phyloP scores from a whole-genome alignment of 2,888 invertebrate species.

The Lamproptera curius region DNA sequence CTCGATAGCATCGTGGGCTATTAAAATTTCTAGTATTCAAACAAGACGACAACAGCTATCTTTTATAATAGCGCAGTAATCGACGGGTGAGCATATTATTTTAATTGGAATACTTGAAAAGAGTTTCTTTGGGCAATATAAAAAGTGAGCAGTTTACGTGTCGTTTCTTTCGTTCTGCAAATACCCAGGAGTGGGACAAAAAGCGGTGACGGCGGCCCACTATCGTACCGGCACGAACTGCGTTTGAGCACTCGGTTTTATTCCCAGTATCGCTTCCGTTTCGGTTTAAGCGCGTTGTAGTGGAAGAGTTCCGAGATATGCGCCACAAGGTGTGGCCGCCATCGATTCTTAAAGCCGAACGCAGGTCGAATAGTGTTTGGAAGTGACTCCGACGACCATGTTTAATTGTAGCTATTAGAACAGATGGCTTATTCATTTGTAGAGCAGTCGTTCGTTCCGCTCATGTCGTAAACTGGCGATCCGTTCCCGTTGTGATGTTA shows the following conservation, averaged over 20 bases:
- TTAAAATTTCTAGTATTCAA: constrained; percentile 24
- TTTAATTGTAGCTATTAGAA: constrained; percentile 77
- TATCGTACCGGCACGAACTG: neutral
- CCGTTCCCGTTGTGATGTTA: constrained; percentile 77
- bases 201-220: neutral
- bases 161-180: constrained; percentile 2
- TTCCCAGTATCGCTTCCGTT: constrained; percentile 4
- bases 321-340: constrained; percentile 26
- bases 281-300: neutral
- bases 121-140: neutral
- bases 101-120: constrained; percentile 1
- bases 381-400: constrained; percentile 57
- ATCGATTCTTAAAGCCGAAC: constrained; percentile 55
- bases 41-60: constrained; percentile 15
- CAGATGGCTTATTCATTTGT: constrained; percentile 79
- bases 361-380: constrained; percentile 48
- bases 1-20: constrained; percentile 35
- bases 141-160: constrained; percentile 6
- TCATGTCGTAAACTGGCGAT: constrained; percentile 76
- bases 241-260: neutral
- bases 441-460: constrained; percentile 74
- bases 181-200: constrained; percentile 1
- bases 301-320: constrained; percentile 7
- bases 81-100: constrained; percentile 8
- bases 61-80: constrained; percentile 13